These are phyloP conservation scores for Verasper variegatus DNA, from an alignment of 2,113 vertebrate genomes.

Conservation along the genomic window DNA sequence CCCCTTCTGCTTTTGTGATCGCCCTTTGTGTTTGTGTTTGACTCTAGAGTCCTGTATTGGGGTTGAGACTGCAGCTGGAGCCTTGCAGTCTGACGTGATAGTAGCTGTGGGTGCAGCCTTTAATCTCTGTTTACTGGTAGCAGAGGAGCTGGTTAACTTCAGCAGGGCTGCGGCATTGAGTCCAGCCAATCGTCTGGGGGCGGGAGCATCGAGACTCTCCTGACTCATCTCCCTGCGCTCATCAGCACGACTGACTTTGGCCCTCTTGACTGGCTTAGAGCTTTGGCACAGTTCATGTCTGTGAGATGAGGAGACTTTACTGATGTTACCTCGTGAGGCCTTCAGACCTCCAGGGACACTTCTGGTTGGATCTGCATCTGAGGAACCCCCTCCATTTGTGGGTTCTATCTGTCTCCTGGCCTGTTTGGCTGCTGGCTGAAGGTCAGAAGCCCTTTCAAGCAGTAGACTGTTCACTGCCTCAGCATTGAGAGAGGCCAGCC, in stretches of 20 bases:
- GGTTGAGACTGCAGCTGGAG: not conserved
- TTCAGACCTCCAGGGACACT: slow-evolving; percentile 34
- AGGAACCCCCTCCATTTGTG: slow-evolving; percentile 44
- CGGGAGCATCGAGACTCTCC: slow-evolving; percentile 75
- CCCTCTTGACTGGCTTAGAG: slow-evolving; percentile 69
- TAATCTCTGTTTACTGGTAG: slow-evolving; percentile 75
- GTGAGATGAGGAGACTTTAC: slow-evolving; percentile 55
- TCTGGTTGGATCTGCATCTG: slow-evolving; percentile 40
- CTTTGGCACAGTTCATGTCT: slow-evolving; percentile 65
- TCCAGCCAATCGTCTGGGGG: slow-evolving; percentile 92
- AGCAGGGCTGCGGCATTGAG: slow-evolving; percentile 93
- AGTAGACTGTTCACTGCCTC: slow-evolving; percentile 95
- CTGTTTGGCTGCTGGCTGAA: slow-evolving; percentile 69
- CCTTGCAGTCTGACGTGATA: slow-evolving; percentile 64
- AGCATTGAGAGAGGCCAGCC: slow-evolving; percentile 94
- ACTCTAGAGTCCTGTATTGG: slow-evolving; percentile 64
- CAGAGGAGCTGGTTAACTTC: slow-evolving; percentile 89
- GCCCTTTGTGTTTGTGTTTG: slow-evolving; percentile 79
- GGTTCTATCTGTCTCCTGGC: slow-evolving; percentile 76
- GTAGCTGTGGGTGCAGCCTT: slow-evolving; percentile 72
- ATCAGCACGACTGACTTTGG: slow-evolving; percentile 40
- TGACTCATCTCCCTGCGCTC: slow-evolving; percentile 48
- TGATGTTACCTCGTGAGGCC: slow-evolving; percentile 29
- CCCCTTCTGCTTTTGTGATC: slow-evolving; percentile 58
- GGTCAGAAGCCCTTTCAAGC: slow-evolving; percentile 85